Base-by-base conservation (phyloP, 2,797 vertebrate genomes). In the Vireo griseus region DNA sequence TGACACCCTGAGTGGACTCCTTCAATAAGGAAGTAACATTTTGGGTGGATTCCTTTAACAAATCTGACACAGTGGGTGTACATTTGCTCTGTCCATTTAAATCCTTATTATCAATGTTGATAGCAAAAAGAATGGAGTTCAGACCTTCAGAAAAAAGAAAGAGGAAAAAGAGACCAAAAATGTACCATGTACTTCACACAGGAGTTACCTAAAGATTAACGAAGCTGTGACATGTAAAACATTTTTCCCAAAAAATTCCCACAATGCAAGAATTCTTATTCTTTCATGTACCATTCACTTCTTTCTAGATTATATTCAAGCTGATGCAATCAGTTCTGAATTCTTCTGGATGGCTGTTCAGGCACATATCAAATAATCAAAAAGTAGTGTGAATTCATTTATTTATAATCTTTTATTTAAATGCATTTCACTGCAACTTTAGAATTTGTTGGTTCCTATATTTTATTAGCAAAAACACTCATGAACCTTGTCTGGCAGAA, bases 101-200 rank as follows among this genome's bases (percentile, higher is more conserved):
- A 95, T 99, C 99, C 7, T 96, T 98, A 97, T 99, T 99, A 97
- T 99, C 99, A 17, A 99, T 99, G 98, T 99, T 99, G 96, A 99
- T 99, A 62, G 99, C 99, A 75, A 99, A 99, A 92, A 99, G 98
- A 96, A 99, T 99, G 66, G 99, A 99, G 98, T 99, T 99, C 95
- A 99, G 96, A 81, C 99, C 99, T 99, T 97, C 20, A 58, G 22
- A 74, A 11, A 68, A 86, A 91, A 86, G 35, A 55, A 74, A 66
- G 7, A 10, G 3, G 24, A 24, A 78, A 54, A 19, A 44, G 61
- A 81, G 29, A 85, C 5, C 11, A 73, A 63, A 85, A 82, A 8
- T 20, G 13, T 28, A 61, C 12, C 29, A 15, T 16, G 37, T 22
- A 55, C 16, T 52, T 37, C 24, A 71, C 28, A 58, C 1, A 16